Base-by-base conservation (phyloP, 2,113 vertebrate species). In the Galeopterus variegatus region DNA sequence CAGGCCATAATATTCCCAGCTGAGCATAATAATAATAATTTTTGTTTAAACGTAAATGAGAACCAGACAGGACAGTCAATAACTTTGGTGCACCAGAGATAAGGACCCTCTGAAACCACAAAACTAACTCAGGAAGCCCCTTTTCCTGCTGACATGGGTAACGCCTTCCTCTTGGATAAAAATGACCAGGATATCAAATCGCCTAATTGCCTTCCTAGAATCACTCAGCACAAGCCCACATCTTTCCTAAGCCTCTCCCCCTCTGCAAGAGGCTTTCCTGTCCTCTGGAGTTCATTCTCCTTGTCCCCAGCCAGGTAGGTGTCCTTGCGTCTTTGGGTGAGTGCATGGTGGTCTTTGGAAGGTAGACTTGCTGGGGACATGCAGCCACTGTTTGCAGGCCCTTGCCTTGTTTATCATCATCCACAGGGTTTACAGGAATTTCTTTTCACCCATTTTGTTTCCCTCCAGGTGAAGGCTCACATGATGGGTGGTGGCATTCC, bases 401-500 rank as follows among this genome's bases (percentile, higher is more conserved):
- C 69, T 3, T 81, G 8, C 85, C 58, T 31, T 3, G 62, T 24
- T 88, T 89, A 3, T 45, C 5, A 11, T 24, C 11, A 12, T 76
- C 33, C 26, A 0, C 21, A 84, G 3, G 0, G 48, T 70, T 82
- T 50, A 83, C 1, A 90, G 67, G 60, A 87, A 67, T 24, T 28
- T 8, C 5, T 69, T 75, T 0, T 54, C 83, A 76, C 19, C n/a
- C 8, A 24, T 18, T 93, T 70, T 8, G 83, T 95, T 97, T 96
- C 90, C 19, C 28, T 58, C 79, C 95, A 99, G 99, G 99, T 95
- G 83, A 96, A 62, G 98, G 94, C 90, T 97, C 99, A 97, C 99
- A 99, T 92, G 99, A 99, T 0, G 99, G 99, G 7, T 99, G 99
- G 96, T 99, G 99, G 99, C 99, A 99, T 98, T 99, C 98, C 7